Base-by-base conservation (phyloP, 2,797 vertebrate genomes). In the Lepus townsendii region DNA sequence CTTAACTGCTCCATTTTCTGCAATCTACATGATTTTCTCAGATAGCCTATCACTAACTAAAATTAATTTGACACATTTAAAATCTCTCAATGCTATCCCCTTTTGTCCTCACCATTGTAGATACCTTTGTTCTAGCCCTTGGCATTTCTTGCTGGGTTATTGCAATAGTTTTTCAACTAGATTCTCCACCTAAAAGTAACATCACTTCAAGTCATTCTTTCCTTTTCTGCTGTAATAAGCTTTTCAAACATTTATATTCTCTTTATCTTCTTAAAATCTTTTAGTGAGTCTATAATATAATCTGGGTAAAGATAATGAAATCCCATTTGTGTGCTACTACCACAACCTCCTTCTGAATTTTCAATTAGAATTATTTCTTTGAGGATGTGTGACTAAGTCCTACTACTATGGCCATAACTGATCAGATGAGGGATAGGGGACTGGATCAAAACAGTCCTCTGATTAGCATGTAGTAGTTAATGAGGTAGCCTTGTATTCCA, bases 231-330 rank as follows among this genome's bases (percentile, higher is more conserved):
- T 68, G 3, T 42, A 80, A 73, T 7, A 87, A 91, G 26, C 19
- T 90, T 85, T 86, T 63, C 66, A 68, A 63, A 80, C 7, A 84
- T 35, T 26, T 19, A 30, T 93, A 5, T 88, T 91, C 19, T 54
- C 30, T 83, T 89, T 82, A 16, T 83, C 38, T 77, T 66, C 20
- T 73, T 54, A 87, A 91, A 92, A 79, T 35, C 10, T 47, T 91
- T 86, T 91, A 52, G 60, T 94, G 42, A 42, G 22, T 83, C 30
- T 73, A 85, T 82, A 86, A 69, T 4, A 79, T 94, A 5, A 85
- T 78, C 32, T 77, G 24, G 32, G 60, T 75, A 80, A 87, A 65
- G 20, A 6, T 12, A 30, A 26, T n/a, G 24, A 54, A 82, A 75
- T 82, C 75, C n/a, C 12, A 68, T 73, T 92, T 68, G 30, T 7